phyloP scores from a whole-genome alignment of 1,140 invertebrate species.

The Olivierus martensii region DNA sequence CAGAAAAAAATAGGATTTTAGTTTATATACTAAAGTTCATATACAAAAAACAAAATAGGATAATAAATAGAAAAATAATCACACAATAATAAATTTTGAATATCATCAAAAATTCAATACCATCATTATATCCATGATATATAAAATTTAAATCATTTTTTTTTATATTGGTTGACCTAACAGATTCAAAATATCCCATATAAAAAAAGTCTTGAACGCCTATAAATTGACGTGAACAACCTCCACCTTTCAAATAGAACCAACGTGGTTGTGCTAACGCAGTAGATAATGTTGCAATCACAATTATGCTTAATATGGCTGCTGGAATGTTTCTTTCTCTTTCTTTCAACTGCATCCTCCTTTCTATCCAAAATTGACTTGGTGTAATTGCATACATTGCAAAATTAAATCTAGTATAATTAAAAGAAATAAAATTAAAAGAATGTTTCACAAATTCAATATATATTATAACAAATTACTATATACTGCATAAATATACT shows the following conservation, averaged over 20 bases:
- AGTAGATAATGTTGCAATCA: conserved; percentile 18
- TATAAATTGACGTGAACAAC: conserved; percentile 13
- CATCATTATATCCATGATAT: conserved; percentile 12
- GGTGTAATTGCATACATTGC: conserved; percentile 10
- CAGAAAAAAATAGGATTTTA: too few relatives aligned
- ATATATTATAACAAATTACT: too few relatives aligned
- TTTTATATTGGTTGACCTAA: not conserved
- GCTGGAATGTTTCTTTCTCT: conserved; percentile 17
- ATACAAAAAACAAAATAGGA: too few relatives aligned
- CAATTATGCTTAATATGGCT: conserved; percentile 15
- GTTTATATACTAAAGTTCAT: too few relatives aligned
- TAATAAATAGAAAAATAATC: too few relatives aligned
- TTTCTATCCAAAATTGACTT: conserved; percentile 4
- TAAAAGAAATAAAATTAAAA: too few relatives aligned
- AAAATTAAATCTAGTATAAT: too few relatives aligned
- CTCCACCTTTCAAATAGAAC: conserved; percentile 20
- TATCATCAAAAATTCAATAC: not conserved
- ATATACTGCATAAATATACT: too few relatives aligned
- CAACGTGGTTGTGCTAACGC: conserved; percentile 21
- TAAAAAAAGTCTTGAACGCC: conserved; percentile 18
- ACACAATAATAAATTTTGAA: not conserved
- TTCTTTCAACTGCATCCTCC: not conserved
- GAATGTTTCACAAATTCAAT: too few relatives aligned
- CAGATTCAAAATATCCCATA: conserved; percentile 1
- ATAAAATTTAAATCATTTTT: conserved; percentile 1